Evolutionary conservation across 2,797 vertebrate species (phyloP), one percentile per base, ranked within the genome.

Genomic region (Microctenopoma stevenorrisi): DNA sequence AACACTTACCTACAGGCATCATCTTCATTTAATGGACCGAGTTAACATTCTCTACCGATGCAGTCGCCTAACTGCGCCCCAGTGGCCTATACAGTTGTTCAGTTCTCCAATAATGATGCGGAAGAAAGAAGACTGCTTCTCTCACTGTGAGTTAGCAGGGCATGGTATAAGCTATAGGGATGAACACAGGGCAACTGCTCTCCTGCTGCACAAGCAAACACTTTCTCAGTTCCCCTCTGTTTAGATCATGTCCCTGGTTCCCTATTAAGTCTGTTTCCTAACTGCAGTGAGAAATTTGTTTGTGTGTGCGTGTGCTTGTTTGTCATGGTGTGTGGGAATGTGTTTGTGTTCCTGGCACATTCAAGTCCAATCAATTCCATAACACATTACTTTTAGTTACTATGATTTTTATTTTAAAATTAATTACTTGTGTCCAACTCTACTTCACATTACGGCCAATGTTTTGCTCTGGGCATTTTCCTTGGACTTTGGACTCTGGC

Each of bases 211-310:
- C 65, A 33, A 62, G 48, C 44, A 78, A 84, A 86, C 61, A 46
- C 54, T 80, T 84, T 65, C 68, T 76, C 60, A 69, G 68, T 79
- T 80, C 76, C 68, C 72, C 53, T 69, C 60, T 44, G 76, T 88
- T 88, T 72, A 81, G 81, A 82, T 74, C 81, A 67, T 46, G 67
- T 87, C 85, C 85, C 88, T 55, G 52, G 79, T 59, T 82, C 46
- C 78, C 86, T 55, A 86, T 89, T 89, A 89, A 62, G 58, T 78
- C 62, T 86, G 83, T 88, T 89, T 89, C 87, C 74, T 85, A 76
- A 79, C 73, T 81, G 59, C 66, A 73, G 79, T 78, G 51, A 51
- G 62, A 81, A 75, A 15, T 76, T 53, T 76, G 74, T 73, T 51
- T 68, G 53, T 46, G 22, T 50, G 43, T 64, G 67, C 46, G 16